These are phyloP conservation scores for Netelia virgata DNA, from an alignment of 2,888 invertebrate species.

Conservation along the genomic window DNA sequence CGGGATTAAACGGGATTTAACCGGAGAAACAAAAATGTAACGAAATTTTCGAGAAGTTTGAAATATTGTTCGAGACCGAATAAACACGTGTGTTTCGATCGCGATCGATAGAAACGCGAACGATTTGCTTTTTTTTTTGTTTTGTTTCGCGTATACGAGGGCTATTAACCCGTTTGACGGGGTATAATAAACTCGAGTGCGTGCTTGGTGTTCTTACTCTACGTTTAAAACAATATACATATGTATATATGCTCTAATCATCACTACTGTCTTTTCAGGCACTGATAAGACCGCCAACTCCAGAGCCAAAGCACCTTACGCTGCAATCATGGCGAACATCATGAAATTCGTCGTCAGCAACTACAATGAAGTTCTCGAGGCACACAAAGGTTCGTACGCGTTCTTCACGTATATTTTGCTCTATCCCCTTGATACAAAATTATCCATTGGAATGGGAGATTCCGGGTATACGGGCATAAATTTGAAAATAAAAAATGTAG, in stretches of 20 bases:
- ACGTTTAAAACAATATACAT: background rate
- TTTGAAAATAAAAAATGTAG: background rate
- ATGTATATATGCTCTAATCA: constrained; percentile 7
- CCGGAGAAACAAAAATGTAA: background rate
- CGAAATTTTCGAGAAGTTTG: too few relatives aligned
- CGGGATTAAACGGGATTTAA: background rate
- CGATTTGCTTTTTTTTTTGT: background rate
- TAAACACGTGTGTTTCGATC: background rate
- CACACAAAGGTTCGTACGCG: constrained; percentile 84
- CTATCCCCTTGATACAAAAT: background rate
- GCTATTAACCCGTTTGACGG: background rate
- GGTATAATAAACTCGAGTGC: constrained; percentile 9
- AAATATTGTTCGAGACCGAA: background rate
- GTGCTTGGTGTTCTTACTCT: background rate
- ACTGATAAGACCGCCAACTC: constrained; percentile 52
- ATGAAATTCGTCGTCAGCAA: constrained; percentile 86
- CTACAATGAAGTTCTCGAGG: constrained; percentile 86
- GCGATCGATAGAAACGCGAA: background rate
- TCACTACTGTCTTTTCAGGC: constrained; percentile 52
- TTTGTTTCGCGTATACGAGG: background rate
- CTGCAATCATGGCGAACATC: constrained; percentile 84
- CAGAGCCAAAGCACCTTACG: constrained; percentile 50
- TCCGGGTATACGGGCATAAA: background rate
- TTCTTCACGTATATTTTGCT: constrained; percentile 17
- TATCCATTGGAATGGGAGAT: background rate